Conservation (phyloP, 2,888 invertebrate species). For the Chydorus sphaericus region DNA sequence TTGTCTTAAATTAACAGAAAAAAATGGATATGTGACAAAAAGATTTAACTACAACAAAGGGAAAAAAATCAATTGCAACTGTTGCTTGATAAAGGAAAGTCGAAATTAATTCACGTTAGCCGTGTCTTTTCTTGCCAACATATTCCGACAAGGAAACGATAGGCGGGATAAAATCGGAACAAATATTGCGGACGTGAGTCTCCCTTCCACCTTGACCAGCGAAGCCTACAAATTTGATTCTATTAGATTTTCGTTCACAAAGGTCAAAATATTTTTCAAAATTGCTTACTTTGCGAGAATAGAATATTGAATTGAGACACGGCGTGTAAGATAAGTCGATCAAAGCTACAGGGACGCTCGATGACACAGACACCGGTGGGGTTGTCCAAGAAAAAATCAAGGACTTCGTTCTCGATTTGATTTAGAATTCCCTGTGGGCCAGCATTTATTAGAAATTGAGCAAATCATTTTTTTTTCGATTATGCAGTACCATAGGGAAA, state of each 20-base stretch:
- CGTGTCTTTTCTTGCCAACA: slow-evolving; percentile 8
- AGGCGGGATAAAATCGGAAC: slow-evolving; percentile 11
- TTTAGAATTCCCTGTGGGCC: slow-evolving; percentile 10
- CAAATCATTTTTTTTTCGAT: neutral
- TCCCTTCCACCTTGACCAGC: neutral
- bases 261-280: neutral
- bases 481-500: slow-evolving; percentile 13
- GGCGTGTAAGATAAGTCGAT: slow-evolving; percentile 14
- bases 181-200: slow-evolving; percentile 13
- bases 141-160: slow-evolving; percentile 9
- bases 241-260: neutral
- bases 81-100: too few relatives aligned
- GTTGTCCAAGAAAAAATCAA: slow-evolving; percentile 9
- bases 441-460: neutral
- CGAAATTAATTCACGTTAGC: too few relatives aligned
- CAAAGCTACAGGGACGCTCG: slow-evolving; percentile 14
- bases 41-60: too few relatives aligned
- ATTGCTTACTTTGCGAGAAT: slow-evolving; percentile 11
- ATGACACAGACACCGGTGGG: slow-evolving; percentile 10
- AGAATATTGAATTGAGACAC: slow-evolving; percentile 11
- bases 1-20: too few relatives aligned
- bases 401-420: slow-evolving; percentile 14
- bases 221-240: slow-evolving; percentile 5
- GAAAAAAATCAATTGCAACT: too few relatives aligned
- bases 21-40: too few relatives aligned